Evolutionary conservation across 2,113 vertebrate genomes (phyloP).

Genomic region (chimpanzee (Pan troglodytes)): NHGRI_mPanTro3-v2.1_pri NC_072418.2:54730501-54731000

Average conservation of each 20-base stretch:
- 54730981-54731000: conserved; percentile 19
- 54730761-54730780: background rate
- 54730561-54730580: background rate
- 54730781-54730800: background rate
- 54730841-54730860: background rate
- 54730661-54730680: background rate
- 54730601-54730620: background rate
- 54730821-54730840: background rate
- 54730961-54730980: background rate
- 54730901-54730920: conserved; percentile 19
- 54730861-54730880: background rate
- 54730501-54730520: background rate
- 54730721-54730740: background rate
- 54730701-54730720: background rate
- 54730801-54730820: background rate
- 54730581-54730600: background rate
- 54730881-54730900: background rate
- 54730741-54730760: background rate
- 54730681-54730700: background rate
- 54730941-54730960: background rate
- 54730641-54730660: background rate
- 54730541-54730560: background rate
- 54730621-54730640: background rate
- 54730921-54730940: background rate
- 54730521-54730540: background rate